These are phyloP conservation scores for Leuciscus waleckii DNA, from an alignment of 2,797 vertebrate species.

Conservation along the genomic window DNA sequence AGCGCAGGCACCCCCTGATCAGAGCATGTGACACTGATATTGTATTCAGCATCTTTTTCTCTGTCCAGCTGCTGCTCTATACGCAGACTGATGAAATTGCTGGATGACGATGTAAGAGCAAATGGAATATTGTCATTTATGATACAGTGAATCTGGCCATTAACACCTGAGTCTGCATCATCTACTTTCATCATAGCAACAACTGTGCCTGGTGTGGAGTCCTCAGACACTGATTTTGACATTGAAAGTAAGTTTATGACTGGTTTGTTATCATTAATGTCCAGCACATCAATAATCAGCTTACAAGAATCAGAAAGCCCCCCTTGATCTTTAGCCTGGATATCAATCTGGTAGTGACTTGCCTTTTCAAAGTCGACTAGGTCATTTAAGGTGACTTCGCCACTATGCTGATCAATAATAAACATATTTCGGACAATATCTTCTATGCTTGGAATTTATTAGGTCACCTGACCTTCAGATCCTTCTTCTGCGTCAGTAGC, in stretches of 20 bases:
- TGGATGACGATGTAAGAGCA: slow-evolving; percentile 37
- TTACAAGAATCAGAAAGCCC: slow-evolving; percentile 56
- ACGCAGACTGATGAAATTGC: slow-evolving; percentile 60
- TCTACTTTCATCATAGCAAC: slow-evolving; percentile 57
- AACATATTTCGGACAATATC: slow-evolving; percentile 9
- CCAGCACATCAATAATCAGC: slow-evolving; percentile 40
- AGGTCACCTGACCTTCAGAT: slow-evolving; percentile 7
- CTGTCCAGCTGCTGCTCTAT: slow-evolving; percentile 64
- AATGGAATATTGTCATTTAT: slow-evolving; percentile 45
- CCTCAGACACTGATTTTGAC: slow-evolving; percentile 43
- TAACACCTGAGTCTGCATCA: slow-evolving; percentile 50
- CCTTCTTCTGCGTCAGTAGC: slow-evolving; percentile 51
- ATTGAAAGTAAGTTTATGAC: slow-evolving; percentile 42
- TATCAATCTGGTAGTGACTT: slow-evolving; percentile 27
- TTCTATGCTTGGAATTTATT: slow-evolving; percentile 28
- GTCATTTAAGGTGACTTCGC: slow-evolving; percentile 17
- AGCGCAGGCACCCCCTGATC: slow-evolving; percentile 75
- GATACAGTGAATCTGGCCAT: slow-evolving; percentile 37
- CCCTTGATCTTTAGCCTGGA: slow-evolving; percentile 53
- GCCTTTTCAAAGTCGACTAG: slow-evolving; percentile 43
- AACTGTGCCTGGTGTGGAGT: slow-evolving; percentile 11
- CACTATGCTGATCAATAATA: slow-evolving; percentile 19
- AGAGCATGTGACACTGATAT: slow-evolving; percentile 73
- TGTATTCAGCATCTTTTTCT: slow-evolving; percentile 75
- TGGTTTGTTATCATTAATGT: slow-evolving; percentile 56